Evolutionary conservation across 2,797 vertebrate species (phyloP), one percentile per base, ranked within the genome.

Genomic region (Graptemys geographica): DNA sequence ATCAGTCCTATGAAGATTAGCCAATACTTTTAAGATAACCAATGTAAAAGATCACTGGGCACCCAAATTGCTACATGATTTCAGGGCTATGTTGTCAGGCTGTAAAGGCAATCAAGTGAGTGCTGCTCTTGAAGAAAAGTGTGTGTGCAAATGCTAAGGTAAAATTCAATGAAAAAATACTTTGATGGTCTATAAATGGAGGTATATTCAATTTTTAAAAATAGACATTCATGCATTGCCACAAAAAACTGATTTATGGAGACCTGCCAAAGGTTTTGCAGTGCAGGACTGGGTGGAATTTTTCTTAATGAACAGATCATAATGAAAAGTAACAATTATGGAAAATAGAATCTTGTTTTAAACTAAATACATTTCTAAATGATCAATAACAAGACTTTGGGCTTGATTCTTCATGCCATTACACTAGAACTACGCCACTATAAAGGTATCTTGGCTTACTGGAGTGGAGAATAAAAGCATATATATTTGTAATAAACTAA

Each of bases 401-500:
- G 90, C 65, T 83, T 89, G 31, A 81, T 90, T 96, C 21, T 82
- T n/a, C 16, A 59, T 2, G 57, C 52, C 82, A 89, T 47, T 88
- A n/a, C n/a, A 5, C 16, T 69, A 37, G 19, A 18, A n/a, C 27
- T 19, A 37, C 5, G 7, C 19, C 33, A 37, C 16, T 53, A 10
- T 79, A 95, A 89, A 59, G 5, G 31, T 90, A 27, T 65, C 86
- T 12, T 92, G 69, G 85, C 79, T 84, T 49, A 90, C 41, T 2
- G 1, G 8, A 94, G 57, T 59, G 25, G 31, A 92, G 90, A 91
- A 94, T 69, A 49, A 94, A 59, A 90, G 41, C 62, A 10, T 84
- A 94, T 88, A n/a, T 89, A 92, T 96, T 96, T 97, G 96, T 94
- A 78, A 97, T 96, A 92, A 97, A 90, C 90, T 90, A 33, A 21